A percentile compares a stretch with the other conserved stretches of the same genome.
Evolutionary conservation across 2,888 invertebrate species (phyloP).

Genomic region (Melikaiella ostensackeni): DNA sequence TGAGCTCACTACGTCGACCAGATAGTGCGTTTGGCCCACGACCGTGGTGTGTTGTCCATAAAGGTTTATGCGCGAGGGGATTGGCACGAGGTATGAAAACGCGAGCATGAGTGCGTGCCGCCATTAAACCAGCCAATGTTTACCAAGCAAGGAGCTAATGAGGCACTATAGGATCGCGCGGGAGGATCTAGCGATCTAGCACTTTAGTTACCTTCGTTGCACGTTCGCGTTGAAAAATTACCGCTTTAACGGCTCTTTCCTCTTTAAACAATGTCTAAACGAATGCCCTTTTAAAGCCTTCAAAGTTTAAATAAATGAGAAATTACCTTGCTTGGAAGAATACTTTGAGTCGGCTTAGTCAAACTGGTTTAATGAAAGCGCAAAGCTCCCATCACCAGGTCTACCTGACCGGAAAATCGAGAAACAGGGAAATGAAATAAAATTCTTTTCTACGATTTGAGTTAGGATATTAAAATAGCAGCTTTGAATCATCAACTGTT

Average conservation of each 20-base stretch:
- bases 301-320: neutral
- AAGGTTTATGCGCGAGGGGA: constrained; percentile 16
- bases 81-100: constrained; percentile 45
- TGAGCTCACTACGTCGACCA: neutral
- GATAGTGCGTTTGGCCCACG: neutral
- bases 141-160: constrained; percentile 60
- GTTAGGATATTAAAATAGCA: too few relatives aligned
- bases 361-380: neutral
- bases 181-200: constrained; percentile 46
- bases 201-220: constrained; percentile 31
- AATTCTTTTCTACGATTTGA: too few relatives aligned
- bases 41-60: constrained; percentile 1
- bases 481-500: too few relatives aligned
- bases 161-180: constrained; percentile 52
- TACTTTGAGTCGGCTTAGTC: too few relatives aligned
- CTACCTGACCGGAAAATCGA: too few relatives aligned
- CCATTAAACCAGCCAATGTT: constrained; percentile 56
- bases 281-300: constrained; percentile 24
- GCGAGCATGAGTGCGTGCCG: constrained; percentile 52
- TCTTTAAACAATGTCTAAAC: constrained; percentile 33
- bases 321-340: constrained; percentile 3
- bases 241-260: constrained; percentile 25
- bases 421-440: too few relatives aligned
- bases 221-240: constrained; percentile 27
- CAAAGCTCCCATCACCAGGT: too few relatives aligned